Conservation (phyloP, 1,140 invertebrate species). For the Paracyclopina nana region DNA sequence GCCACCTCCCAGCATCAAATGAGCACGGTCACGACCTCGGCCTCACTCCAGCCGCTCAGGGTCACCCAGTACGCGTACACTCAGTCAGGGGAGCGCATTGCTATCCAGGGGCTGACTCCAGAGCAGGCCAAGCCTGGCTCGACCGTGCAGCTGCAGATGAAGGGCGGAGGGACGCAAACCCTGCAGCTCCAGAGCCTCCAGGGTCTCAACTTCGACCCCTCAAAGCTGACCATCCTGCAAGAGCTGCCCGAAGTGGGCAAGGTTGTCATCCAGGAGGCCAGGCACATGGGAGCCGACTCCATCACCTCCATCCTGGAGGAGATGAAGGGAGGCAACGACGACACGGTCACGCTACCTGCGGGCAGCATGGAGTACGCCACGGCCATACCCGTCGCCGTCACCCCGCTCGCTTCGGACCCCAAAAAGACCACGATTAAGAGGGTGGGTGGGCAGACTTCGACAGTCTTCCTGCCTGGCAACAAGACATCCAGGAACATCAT, state of each 20-base stretch:
- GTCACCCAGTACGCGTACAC: background rate
- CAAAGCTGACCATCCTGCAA: conserved; percentile 3
- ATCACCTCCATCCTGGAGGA: conserved; percentile 9
- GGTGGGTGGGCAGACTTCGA: background rate
- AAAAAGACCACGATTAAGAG: background rate
- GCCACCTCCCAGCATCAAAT: background rate
- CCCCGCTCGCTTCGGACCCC: background rate
- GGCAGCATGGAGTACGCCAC: background rate
- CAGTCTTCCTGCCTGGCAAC: background rate
- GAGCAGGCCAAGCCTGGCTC: background rate
- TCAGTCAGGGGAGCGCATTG: conserved; percentile 1
- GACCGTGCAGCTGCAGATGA: background rate
- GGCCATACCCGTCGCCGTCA: background rate
- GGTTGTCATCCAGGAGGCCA: conserved; percentile 11
- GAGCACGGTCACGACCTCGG: background rate
- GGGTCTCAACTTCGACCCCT: conserved; percentile 2
- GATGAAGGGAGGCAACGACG: background rate
- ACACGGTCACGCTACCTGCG: background rate
- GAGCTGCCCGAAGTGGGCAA: conserved; percentile 12
- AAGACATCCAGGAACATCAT: background rate
- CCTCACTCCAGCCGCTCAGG: background rate
- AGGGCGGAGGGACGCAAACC: background rate
- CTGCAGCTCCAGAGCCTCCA: background rate
- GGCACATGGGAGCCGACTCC: background rate
- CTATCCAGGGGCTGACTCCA: conserved; percentile 6